phyloP scores from a whole-genome alignment of 2,113 vertebrate genomes.

The Grus americana region DNA sequence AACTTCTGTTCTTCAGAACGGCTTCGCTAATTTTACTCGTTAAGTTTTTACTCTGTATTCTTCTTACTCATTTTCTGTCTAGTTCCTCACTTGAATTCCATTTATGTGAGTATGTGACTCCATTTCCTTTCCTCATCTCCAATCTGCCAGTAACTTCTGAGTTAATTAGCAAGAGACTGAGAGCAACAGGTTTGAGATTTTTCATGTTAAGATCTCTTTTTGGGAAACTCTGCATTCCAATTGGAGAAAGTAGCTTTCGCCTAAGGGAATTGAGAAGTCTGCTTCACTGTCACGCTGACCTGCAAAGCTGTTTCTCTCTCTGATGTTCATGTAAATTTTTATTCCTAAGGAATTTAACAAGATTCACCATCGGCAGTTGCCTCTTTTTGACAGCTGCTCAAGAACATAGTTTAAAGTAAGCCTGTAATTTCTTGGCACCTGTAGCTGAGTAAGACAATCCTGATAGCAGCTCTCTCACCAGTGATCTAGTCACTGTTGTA shows the following conservation, averaged over 20 bases:
- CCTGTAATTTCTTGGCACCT: slow-evolving; percentile 15
- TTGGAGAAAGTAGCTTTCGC: neutral
- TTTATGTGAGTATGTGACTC: neutral
- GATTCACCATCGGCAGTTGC: neutral
- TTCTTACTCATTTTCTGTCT: neutral
- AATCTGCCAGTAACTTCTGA: neutral
- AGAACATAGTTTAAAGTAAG: neutral
- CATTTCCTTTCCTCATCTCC: neutral
- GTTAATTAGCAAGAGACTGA: neutral
- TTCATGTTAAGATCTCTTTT: neutral
- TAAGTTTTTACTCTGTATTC: neutral
- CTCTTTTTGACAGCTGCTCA: slow-evolving; percentile 21
- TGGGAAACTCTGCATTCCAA: neutral
- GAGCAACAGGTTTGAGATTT: slow-evolving; percentile 12
- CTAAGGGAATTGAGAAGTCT: slow-evolving; percentile 15
- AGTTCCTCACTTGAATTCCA: neutral
- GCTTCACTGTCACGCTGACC: slow-evolving; percentile 12
- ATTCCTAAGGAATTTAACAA: neutral
- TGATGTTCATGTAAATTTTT: slow-evolving; percentile 27
- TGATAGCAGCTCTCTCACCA: neutral
- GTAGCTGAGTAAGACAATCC: neutral
- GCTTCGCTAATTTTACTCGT: neutral
- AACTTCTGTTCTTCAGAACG: neutral
- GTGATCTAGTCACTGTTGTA: neutral
- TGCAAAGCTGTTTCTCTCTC: slow-evolving; percentile 39